Evolutionary conservation across 2,113 vertebrate genomes (phyloP).

Genomic region (Mobula birostris): DNA sequence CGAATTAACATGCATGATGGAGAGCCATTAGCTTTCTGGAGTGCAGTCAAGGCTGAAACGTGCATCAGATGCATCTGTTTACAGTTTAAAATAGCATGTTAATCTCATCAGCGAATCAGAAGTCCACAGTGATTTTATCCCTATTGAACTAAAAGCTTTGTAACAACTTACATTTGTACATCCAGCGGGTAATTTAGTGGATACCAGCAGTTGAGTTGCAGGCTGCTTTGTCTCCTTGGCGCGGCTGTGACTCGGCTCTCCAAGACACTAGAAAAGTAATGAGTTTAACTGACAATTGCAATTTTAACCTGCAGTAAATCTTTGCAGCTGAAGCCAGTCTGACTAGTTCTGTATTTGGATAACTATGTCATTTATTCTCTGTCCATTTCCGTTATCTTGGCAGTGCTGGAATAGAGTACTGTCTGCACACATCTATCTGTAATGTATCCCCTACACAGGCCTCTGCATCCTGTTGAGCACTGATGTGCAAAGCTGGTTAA

Average conservation of each 20-base stretch:
- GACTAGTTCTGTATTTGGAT: background rate
- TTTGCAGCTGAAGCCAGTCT: background rate
- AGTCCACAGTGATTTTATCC: background rate
- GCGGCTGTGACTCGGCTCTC: background rate
- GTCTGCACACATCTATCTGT: background rate
- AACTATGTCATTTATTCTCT: background rate
- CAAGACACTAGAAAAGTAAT: background rate
- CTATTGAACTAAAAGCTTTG: background rate
- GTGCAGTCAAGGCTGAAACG: background rate
- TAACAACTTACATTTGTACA: background rate
- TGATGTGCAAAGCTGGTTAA: background rate
- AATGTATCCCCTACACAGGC: background rate
- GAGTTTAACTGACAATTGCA: background rate
- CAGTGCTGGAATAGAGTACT: background rate
- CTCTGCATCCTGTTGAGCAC: background rate
- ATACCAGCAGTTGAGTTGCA: background rate
- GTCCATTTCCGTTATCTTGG: background rate
- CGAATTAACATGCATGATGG: background rate
- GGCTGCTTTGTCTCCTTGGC: background rate
- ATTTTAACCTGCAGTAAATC: background rate
- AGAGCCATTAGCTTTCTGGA: background rate
- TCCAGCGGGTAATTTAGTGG: background rate
- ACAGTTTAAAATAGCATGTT: background rate
- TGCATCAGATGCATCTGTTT: background rate
- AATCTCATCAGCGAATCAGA: conserved; percentile 6